phyloP scores from a whole-genome alignment of 2,888 invertebrate genomes.

The Creontiades dilutus region DNA sequence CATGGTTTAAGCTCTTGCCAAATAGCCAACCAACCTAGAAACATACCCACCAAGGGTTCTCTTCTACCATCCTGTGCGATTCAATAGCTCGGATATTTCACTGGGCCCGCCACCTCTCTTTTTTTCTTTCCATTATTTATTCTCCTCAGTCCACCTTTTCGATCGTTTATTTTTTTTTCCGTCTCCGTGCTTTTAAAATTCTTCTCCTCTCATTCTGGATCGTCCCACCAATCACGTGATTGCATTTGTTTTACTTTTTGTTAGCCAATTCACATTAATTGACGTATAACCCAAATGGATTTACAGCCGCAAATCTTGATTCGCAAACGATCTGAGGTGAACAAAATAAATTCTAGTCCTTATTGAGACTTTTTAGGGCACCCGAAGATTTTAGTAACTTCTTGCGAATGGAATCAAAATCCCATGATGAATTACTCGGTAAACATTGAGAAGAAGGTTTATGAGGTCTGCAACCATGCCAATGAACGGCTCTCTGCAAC shows the following conservation, averaged over 20 bases:
- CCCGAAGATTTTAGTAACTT: too few species aligned
- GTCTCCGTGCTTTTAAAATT: not conserved
- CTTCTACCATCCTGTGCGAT: conserved; percentile 41
- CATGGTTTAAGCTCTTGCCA: conserved; percentile 67
- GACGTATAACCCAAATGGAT: too few species aligned
- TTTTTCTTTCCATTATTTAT: conserved; percentile 42
- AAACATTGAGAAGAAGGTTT: too few species aligned
- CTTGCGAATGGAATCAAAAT: too few species aligned
- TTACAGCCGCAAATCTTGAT: too few species aligned
- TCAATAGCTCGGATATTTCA: conserved; percentile 66
- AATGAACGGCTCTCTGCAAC: too few species aligned
- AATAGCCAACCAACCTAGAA: conserved; percentile 71
- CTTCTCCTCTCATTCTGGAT: not conserved
- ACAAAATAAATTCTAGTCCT: too few species aligned
- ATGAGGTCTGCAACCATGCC: too few species aligned
- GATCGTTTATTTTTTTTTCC: not conserved
- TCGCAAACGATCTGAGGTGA: too few species aligned
- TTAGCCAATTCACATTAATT: too few species aligned
- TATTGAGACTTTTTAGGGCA: too few species aligned
- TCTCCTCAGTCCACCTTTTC: conserved; percentile 25
- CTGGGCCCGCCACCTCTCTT: conserved; percentile 34
- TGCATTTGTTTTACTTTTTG: not conserved
- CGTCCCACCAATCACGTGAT: not conserved
- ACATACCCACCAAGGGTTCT: conserved; percentile 50
- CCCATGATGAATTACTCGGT: too few species aligned